These are phyloP conservation scores for Zosterops lateralis DNA, from an alignment of 2,113 vertebrate genomes.

Conservation along the genomic window DNA sequence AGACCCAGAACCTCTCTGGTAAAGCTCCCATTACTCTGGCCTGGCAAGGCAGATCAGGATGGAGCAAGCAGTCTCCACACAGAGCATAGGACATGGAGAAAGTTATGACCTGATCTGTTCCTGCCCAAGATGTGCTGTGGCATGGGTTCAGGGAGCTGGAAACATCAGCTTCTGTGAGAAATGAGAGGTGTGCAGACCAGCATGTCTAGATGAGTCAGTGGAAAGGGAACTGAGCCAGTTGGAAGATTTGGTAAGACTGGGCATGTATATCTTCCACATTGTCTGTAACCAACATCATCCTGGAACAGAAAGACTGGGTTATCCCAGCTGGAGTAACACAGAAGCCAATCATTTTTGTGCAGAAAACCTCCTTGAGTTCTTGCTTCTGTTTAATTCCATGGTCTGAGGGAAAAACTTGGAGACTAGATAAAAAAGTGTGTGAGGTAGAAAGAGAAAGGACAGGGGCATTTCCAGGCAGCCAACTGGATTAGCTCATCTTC, in stretches of 20 bases:
- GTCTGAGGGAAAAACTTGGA: background rate
- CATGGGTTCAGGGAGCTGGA: background rate
- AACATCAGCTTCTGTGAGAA: background rate
- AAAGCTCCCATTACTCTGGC: background rate
- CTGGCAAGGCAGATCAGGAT: accelerated
- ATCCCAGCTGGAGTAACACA: background rate
- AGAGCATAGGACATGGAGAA: background rate
- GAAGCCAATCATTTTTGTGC: background rate
- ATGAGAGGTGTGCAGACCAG: background rate
- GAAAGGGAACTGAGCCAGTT: background rate
- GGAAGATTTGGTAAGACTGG: constrained; percentile 36
- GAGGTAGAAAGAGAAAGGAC: background rate
- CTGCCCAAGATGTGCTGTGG: background rate
- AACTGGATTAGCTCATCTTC: background rate
- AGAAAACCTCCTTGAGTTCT: background rate
- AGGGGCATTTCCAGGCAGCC: background rate
- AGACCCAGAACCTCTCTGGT: accelerated
- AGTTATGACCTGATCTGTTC: background rate
- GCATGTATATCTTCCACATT: background rate
- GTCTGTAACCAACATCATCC: background rate
- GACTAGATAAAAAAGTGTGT: background rate
- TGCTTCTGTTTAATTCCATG: constrained; percentile 6
- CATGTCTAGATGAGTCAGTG: constrained; percentile 15
- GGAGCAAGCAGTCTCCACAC: background rate
- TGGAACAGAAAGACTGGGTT: constrained; percentile 23